These are phyloP conservation scores for Hystrix brachyura DNA, from an alignment of 2,113 vertebrate genomes.

Conservation along the genomic window DNA sequence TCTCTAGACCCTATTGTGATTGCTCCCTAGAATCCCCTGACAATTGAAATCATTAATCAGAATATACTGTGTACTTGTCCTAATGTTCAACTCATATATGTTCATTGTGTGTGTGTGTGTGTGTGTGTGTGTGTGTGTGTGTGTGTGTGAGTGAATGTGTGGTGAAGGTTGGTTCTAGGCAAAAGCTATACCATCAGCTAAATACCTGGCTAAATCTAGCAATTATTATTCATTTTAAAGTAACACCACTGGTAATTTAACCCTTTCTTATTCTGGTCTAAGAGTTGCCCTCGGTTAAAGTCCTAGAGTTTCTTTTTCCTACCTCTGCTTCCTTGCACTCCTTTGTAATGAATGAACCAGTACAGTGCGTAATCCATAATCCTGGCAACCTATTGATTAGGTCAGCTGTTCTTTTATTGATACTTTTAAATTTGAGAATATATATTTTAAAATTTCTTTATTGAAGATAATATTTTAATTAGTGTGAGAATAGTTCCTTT, in stretches of 20 bases:
- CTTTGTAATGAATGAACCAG: not conserved
- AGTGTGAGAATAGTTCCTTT: not conserved
- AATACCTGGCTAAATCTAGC: slow-evolving; percentile 48
- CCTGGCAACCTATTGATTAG: not conserved
- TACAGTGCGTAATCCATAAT: not conserved
- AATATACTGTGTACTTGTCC: not conserved
- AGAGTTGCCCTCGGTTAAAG: not conserved
- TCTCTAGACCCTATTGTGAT: not conserved
- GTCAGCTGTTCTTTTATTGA: not conserved
- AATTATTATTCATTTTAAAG: slow-evolving; percentile 70
- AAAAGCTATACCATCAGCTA: not conserved
- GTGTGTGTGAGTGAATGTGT: no score
- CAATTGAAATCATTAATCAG: not conserved
- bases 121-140: no score
- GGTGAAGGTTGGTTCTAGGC: not conserved
- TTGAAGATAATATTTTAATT: not conserved
- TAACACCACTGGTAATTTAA: slow-evolving; percentile 59
- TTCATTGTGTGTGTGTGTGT: not conserved
- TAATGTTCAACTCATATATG: slow-evolving; percentile 29
- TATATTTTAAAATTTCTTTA: not conserved
- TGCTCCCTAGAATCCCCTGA: not conserved
- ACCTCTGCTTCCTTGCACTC: not conserved
- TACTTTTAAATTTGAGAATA: not conserved
- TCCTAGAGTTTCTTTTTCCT: not conserved
- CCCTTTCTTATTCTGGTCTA: not conserved